Conservation (phyloP, 2,888 invertebrate species). For the Lepidochrysops patricia region DNA sequence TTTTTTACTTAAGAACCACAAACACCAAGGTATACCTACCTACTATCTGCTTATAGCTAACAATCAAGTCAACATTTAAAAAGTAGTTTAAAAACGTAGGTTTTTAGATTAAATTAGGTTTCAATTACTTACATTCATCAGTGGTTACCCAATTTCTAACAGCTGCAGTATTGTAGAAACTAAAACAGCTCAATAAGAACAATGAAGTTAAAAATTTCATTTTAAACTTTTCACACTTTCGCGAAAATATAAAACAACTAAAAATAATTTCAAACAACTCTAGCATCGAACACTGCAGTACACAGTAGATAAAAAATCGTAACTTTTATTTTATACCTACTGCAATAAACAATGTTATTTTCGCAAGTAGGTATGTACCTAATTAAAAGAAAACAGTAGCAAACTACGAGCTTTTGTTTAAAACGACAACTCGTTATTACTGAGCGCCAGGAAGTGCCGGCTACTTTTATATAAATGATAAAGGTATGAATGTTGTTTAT, state of each 20-base stretch:
- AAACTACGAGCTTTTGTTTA: background rate
- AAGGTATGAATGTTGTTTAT: background rate
- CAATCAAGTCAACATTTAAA: no score
- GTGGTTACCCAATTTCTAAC: constrained; percentile 39
- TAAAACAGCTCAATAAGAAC: constrained; percentile 12
- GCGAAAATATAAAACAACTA: background rate
- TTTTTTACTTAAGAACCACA: no score
- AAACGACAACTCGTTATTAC: background rate
- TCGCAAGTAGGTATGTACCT: no score
- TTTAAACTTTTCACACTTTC: background rate
- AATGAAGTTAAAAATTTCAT: background rate
- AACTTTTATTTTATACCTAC: background rate
- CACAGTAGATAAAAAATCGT: background rate
- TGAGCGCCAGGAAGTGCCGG: background rate
- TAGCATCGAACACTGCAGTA: background rate
- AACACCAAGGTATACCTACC: no score
- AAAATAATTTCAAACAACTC: background rate
- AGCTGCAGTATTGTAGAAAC: constrained; percentile 17
- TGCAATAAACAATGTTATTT: background rate
- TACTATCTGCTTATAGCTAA: no score
- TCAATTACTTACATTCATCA: constrained; percentile 48
- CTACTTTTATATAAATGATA: constrained; percentile 11
- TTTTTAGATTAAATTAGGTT: background rate
- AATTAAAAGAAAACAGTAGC: background rate
- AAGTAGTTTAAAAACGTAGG: no score